Percentiles rank a stretch among this genome's conserved stretches.
Conservation (phyloP, 2,113 vertebrate species). For the Gobio gobio region DNA sequence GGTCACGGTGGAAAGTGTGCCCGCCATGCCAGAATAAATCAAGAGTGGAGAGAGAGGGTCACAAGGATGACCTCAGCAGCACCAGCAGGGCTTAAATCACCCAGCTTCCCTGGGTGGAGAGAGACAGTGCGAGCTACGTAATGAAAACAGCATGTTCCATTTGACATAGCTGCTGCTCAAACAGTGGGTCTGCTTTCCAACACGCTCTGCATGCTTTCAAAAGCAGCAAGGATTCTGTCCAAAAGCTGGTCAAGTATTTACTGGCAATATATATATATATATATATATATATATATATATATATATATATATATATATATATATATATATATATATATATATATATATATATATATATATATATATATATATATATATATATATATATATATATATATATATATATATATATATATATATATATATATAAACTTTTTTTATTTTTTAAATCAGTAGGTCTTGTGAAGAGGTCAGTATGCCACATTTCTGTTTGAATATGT, state of each 20-base stretch:
- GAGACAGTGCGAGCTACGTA: constrained; percentile 56
- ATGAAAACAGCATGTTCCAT: constrained; percentile 65
- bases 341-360: no score
- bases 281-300: no score
- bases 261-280: not conserved
- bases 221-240: not conserved
- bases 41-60: constrained; percentile 59
- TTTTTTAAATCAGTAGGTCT: not conserved
- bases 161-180: constrained; percentile 36
- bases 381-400: no score
- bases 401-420: no score
- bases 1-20: constrained; percentile 62
- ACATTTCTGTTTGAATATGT: not conserved
- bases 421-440: no score
- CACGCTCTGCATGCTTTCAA: constrained; percentile 25
- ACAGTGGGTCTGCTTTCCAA: constrained; percentile 19
- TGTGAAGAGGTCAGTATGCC: not conserved
- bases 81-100: constrained; percentile 67
- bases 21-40: constrained; percentile 62
- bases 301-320: no score
- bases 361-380: no score
- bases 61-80: constrained; percentile 57
- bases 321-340: no score
- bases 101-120: constrained; percentile 58
- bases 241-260: not conserved